Percentiles rank a stretch among this genome's conserved stretches.
Conservation (phyloP, 2,888 invertebrate species). For the Augiades crinisus region DNA sequence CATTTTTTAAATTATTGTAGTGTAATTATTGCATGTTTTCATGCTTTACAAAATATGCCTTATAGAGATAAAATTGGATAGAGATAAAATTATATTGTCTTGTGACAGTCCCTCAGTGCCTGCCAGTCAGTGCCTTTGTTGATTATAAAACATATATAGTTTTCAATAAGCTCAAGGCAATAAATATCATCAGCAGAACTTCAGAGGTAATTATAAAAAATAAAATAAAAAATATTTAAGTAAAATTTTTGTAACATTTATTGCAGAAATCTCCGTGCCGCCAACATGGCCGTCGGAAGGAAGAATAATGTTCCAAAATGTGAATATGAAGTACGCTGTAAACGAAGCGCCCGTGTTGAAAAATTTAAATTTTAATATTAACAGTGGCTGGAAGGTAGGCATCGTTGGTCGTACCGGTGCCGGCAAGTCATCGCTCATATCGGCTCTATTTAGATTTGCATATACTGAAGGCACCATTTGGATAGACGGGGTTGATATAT, state of each 20-base stretch:
- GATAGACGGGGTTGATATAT: constrained; percentile 84
- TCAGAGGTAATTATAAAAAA: no score
- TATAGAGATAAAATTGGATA: no score
- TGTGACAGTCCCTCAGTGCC: no score
- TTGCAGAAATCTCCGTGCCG: constrained; percentile 73
- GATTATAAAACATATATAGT: no score
- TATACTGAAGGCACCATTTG: constrained; percentile 81
- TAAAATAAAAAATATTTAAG: no score
- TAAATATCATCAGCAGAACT: no score
- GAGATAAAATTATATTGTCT: no score
- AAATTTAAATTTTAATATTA: constrained; percentile 59
- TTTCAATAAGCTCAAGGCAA: no score
- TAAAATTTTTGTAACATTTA: constrained; percentile 28
- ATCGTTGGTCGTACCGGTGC: constrained; percentile 89
- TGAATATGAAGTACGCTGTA: constrained; percentile 83
- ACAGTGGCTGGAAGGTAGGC: constrained; percentile 71
- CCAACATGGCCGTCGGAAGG: constrained; percentile 84
- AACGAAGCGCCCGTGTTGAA: constrained; percentile 83
- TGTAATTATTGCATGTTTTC: no score
- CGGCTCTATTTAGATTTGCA: constrained; percentile 86
- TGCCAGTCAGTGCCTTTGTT: no score
- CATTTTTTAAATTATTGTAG: no score
- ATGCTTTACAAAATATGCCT: no score
- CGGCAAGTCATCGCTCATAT: constrained; percentile 86
- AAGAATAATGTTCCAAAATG: constrained; percentile 79